Conservation (phyloP, 1,140 invertebrate species). For the Paraescarpia echinospica region DNA sequence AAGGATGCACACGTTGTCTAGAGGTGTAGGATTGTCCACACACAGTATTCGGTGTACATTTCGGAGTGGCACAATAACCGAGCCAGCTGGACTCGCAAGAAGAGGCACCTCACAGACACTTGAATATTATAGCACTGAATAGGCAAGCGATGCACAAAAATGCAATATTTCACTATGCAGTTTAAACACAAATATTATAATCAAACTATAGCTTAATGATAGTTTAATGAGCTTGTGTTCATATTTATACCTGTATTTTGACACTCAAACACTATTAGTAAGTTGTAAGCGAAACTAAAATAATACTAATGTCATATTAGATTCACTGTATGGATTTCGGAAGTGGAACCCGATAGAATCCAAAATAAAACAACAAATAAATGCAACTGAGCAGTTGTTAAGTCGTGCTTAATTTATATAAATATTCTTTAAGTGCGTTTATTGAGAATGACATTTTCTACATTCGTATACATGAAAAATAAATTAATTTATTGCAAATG, state of each 20-base stretch:
- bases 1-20: not conserved
- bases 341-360: constrained; percentile 4
- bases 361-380: constrained; percentile 7
- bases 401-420: constrained; percentile 1
- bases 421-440: not conserved
- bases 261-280: not conserved
- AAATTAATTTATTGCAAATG: constrained; percentile 7
- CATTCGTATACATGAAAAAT: not conserved
- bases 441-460: not conserved
- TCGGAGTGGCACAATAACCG: not conserved
- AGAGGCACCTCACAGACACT: not conserved
- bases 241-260: constrained; percentile 6
- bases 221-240: not conserved
- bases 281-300: not conserved
- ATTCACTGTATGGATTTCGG: not conserved
- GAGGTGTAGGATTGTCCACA: not conserved
- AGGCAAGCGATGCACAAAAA: constrained; percentile 4
- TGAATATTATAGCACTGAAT: not conserved
- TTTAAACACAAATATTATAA: constrained; percentile 7
- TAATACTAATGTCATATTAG: not conserved
- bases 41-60: not conserved
- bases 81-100: not conserved
- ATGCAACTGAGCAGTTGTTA: not conserved
- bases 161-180: not conserved
- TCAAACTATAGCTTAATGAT: constrained; percentile 1